Evolutionary conservation across 2,888 invertebrate species (phyloP), one percentile per base, ranked within the genome.

Genomic region (Stenurella melanura): DNA sequence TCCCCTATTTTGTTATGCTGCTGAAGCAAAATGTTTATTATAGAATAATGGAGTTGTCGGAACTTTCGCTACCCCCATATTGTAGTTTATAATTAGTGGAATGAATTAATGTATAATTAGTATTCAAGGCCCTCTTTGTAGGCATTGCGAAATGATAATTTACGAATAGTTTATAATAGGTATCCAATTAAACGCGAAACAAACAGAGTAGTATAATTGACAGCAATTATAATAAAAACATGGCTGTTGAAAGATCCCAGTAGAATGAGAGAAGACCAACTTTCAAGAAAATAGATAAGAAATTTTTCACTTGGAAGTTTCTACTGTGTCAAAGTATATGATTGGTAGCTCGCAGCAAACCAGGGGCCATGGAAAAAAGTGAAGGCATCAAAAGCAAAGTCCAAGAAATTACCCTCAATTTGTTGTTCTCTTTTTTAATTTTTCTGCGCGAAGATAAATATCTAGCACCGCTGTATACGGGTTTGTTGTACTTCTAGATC

Each of bases 101-200:
- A 69, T 69, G 58, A 69, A 69, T 69, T 69, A 34, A 26, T 26
- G 57, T 57, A 34, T 57, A 56, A 69, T 68, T 68, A 68, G 67
- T 18, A 34, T 69, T 69, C 56, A 69, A 18, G 18, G 26, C 17
- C 54, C 21, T 9, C 64, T 64, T 64, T 64, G 15, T 42, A 64
- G 30, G 12, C 19, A 18, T 1, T 19, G 26, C 42, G 6, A 19
- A 30, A 17, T 38, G 18, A 17, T n/a, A 42, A 38, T 64, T 19
- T 61, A 42, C 19, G 15, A 18, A 19, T 64, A 18, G n/a, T 38
- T 19, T 26, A 64, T 19, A 26, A n/a, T 11, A 26, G 21, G 21
- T 26, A 61, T 26, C 50, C n/a, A 50, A n/a, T 50, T 50, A 50
- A 50, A 0, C 6, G 3, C 50, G 12, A 50, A 17, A 3, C n/a